Conservation (phyloP, 1,140 invertebrate genomes). For the Maconellicoccus hirsutus region DNA sequence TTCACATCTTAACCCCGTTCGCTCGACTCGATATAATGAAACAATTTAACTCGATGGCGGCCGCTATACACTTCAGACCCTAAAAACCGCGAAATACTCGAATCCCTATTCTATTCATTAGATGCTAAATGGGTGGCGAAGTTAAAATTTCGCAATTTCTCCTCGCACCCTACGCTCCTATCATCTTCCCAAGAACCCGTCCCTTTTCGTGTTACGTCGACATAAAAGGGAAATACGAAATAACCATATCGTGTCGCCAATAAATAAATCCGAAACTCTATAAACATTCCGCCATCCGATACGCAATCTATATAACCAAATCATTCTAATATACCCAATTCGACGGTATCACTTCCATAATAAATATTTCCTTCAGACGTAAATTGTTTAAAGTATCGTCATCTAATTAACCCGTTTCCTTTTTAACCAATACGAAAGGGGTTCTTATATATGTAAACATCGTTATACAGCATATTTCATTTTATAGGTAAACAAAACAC, state of each 20-base stretch:
- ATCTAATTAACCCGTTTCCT: too few relatives aligned
- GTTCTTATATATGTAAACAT: too few relatives aligned
- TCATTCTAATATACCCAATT: neutral
- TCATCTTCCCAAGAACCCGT: neutral
- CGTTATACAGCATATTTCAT: too few relatives aligned
- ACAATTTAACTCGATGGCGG: neutral
- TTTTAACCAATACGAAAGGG: too few relatives aligned
- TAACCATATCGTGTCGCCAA: neutral
- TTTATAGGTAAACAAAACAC: too few relatives aligned
- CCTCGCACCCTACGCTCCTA: neutral
- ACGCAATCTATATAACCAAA: neutral
- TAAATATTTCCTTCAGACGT: too few relatives aligned
- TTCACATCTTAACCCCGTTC: neutral
- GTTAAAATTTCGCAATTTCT: neutral
- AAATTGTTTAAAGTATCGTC: too few relatives aligned
- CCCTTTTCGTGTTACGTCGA: neutral
- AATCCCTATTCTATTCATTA: slow-evolving; percentile 1
- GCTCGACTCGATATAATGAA: neutral
- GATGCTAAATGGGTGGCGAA: neutral
- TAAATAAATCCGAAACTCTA: slow-evolving; percentile 1
- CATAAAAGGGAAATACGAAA: neutral
- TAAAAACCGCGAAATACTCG: neutral
- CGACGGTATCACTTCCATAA: neutral
- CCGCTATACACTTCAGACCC: neutral
- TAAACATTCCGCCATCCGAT: neutral